Base-by-base conservation (phyloP, 2,888 invertebrate species). In the Mechanitis messenoides region DNA sequence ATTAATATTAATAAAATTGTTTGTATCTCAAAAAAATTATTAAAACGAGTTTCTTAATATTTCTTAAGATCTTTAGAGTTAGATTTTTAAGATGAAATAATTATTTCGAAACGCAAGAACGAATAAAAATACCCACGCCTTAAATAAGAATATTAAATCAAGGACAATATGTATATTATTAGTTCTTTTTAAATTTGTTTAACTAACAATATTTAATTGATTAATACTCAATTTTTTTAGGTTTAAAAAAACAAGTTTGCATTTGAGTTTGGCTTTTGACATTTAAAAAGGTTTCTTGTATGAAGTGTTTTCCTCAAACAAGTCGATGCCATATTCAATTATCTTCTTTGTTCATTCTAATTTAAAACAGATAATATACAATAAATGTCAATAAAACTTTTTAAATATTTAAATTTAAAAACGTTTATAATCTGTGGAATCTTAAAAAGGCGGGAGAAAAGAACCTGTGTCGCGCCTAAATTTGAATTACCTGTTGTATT, bases 401-500 rank as follows among this genome's bases (percentile, higher is more conserved):
- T 35, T 31, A 7, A 50, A 28, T 31, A 50, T 50, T 31, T 31
- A 9, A 50, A 47, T 33, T 33, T 47, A 12, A 46, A 33, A 33
- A 57, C 45, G 33, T 11, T 35, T 47, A 42, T 60, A 33, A 53
- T 62, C 58, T 62, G 45, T 58, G 53, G 55, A 59, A 42, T 54
- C 7, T 35, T 35, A 56, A 56, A 61, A 55, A 12, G 62, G 60
- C 65, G 59, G 59, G 81, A 80, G 84, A 85, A 85, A 85, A 81
- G 76, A 75, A 83, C 82, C 77, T 83, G 85, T 76, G 71, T 61
- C 62, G 69, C 72, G 72, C 72, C 78, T 76, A 78, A 84, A 81
- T 84, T 82, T 75, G 73, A 81, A 80, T 75, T 76, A 86, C 87
- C 82, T 82, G 87, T 83, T 84, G 74, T 71, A 76, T 82, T 86